Evolutionary conservation across 1,140 invertebrate species (phyloP).

Genomic region (Bombus soroeensis): DNA sequence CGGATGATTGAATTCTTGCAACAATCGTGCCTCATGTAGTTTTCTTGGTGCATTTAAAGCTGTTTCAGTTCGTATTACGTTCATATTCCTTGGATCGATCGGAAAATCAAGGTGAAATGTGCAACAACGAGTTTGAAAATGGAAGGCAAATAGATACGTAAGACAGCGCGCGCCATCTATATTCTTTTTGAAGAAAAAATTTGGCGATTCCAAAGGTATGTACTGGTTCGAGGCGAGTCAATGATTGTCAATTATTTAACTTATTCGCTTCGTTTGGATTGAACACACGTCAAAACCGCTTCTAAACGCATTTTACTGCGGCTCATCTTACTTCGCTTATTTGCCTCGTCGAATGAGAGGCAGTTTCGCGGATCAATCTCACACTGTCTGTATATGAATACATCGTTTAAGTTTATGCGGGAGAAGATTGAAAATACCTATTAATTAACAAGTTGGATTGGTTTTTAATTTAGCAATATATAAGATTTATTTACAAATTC

Average conservation of each 20-base stretch:
- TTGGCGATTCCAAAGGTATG: background rate
- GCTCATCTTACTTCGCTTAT: too few relatives aligned
- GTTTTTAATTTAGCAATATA: conserved; percentile 59
- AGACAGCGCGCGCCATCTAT: background rate
- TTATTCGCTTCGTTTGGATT: too few relatives aligned
- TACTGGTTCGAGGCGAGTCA: too few relatives aligned
- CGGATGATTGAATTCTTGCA: background rate
- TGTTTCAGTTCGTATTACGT: background rate
- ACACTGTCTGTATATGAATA: too few relatives aligned
- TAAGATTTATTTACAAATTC: conserved; percentile 74
- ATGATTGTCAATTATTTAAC: too few relatives aligned
- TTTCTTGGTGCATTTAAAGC: background rate
- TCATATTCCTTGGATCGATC: conserved; percentile 9
- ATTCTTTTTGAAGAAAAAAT: background rate
- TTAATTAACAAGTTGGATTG: background rate
- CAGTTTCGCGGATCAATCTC: too few relatives aligned
- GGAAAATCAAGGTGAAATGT: background rate
- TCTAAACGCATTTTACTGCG: too few relatives aligned
- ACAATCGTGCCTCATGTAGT: background rate
- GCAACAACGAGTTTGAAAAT: background rate
- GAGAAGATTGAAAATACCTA: background rate
- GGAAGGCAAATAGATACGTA: background rate
- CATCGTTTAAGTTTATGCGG: background rate
- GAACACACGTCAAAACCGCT: too few relatives aligned
- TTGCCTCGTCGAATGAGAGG: too few relatives aligned